Base-by-base conservation (phyloP, 2,113 vertebrate species). In the Apodemus speciosus region DNA sequence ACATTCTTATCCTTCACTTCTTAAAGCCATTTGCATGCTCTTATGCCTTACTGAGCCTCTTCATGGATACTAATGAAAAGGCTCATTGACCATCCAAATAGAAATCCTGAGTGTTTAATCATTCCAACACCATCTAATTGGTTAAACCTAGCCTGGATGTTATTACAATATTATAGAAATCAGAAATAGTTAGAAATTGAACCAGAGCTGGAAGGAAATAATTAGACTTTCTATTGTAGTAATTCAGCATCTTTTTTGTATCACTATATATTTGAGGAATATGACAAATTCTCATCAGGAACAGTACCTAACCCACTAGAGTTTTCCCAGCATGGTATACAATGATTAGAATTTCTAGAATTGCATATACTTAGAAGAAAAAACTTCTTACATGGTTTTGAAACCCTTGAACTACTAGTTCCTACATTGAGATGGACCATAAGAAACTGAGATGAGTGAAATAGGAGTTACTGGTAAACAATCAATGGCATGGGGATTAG, bases 61-160 rank as follows among this genome's bases (percentile, higher is more conserved):
- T 90, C 68, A 69, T 64, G 38, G 77, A 95, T 43, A 60, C 66
- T 96, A 90, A 94, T 93, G 85, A 95, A 95, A 93, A 96, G 81
- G 76, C 51, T 93, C 58, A 92, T 53, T 96, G 72, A 90, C 32
- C 53, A 88, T 91, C 40, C 51, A 93, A 89, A 94, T 73, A 91
- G 69, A 95, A 95, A 95, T 53, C 38, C 21, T 58, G 35, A 89
- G 62, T 96, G 84, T 93, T 95, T 95, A 89, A 94, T 89, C n/a
- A 49, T 89, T 56, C 49, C 92, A 60, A 92, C 9, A 66, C 51
- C 30, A 92, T 88, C 66, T 88, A 77, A 90, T 76, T 85, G 46
- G 77, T 71, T 96, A 96, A 94, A 92, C 85, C 85, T 88, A 91
- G 53, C 53, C n/a, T 73, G 76, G 79, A 62, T 79, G 72, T 91